Base-by-base conservation (phyloP, 2,797 vertebrate species). In the Champsocephalus esox region DNA sequence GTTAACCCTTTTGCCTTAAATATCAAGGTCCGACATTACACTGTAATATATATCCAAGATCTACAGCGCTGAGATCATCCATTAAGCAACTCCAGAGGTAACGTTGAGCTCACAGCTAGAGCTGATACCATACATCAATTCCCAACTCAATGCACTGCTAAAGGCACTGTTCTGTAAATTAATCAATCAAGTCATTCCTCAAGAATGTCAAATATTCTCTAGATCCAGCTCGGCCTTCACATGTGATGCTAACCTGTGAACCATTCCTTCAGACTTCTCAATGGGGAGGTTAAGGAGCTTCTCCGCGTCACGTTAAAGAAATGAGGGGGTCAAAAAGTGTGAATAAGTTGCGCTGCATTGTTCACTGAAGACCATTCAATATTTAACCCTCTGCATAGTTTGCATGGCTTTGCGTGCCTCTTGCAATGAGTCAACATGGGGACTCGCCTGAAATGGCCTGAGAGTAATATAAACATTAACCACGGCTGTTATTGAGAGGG, bases 371-470 rank as follows among this genome's bases (percentile, higher is more conserved):
- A 63, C 68, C 41, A 63, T 82, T 90, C 86, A 91, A 89, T 87
- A 85, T 89, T 85, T 89, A 91, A 92, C 88, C 63, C 46, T 69
- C 58, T 21, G 66, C 76, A 84, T 70, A 80, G 83, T 75, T 75
- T 73, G 54, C 51, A 58, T 66, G 61, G 56, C 73, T 85, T 85
- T 78, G 75, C 70, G 72, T 80, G 55, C 61, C 54, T 72, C 70
- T 72, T 70, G 75, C 56, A 81, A 77, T 75, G 52, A 56, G 80
- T 89, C 56, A 44, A 77, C 68, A 89, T 79, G 84, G 81, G 46
- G 76, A 91, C 14, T n/a, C 52, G 19, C 49, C 32, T 80, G 44
- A 81, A 86, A 79, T 34, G 32, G 34, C 17, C 49, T 17, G 41
- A 70, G 59, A 58, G 74, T 44, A 59, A 78, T 74, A 77, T 28